Evolutionary conservation across 2,113 vertebrate genomes (phyloP), one percentile per base, ranked within the genome.

Genomic region (Oceanites oceanicus): DNA sequence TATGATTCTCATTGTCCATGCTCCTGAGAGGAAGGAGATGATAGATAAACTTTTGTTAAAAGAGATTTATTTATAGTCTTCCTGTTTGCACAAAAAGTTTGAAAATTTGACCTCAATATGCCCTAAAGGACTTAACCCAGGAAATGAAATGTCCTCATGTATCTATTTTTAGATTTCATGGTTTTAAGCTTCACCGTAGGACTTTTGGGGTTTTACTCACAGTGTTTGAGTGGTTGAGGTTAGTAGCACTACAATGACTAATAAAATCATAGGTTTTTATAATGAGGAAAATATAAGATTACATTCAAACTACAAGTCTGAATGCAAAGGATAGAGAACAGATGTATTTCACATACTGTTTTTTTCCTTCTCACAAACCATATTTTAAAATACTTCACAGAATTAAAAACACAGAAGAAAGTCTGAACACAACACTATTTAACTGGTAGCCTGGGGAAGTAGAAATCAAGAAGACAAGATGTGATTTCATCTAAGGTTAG

Each of bases 51-150:
- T 80, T 83, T 63, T 79, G 50, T 50, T 95, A 79, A 76, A 94
- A 95, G 30, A 58, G 76, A 59, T 75, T 85, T 97, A 96, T 96
- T 96, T 93, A 92, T 96, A 95, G 67, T 86, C 93, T 95, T 96
- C 90, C 94, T 96, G 90, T 96, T 96, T 95, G 89, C 73, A 95
- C 49, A 90, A 72, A 89, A 85, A 68, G 70, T 79, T 92, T 81
- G 62, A 89, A 88, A 90, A 82, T 96, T 78, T 96, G 94, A 94
- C 95, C 90, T 96, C 56, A 94, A 67, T 67, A 61, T 87, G 73
- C 87, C 84, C 93, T 85, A 65, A 72, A 92, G 58, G 44, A 36
- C 94, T 96, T 92, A 96, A 83, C 90, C 92, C 70, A 95, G 95
- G 94, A 96, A 96, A 96, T 93, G 80, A 92, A 96, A 62, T 53